These are phyloP conservation scores for Psittacara wagleri DNA, from an alignment of 2,113 vertebrate species.

Conservation along the genomic window DNA sequence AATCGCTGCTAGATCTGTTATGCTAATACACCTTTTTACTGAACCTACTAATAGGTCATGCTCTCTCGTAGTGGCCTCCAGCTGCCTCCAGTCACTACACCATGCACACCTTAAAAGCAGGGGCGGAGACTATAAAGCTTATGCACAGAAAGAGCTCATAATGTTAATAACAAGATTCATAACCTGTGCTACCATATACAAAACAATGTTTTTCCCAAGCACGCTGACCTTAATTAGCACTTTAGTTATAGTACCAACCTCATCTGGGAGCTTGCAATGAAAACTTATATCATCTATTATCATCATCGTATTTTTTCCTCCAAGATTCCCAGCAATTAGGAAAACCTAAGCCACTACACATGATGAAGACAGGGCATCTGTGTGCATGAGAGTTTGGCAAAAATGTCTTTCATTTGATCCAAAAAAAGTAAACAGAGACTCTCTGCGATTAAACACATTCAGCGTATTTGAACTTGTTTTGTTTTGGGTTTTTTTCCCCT, in stretches of 20 bases:
- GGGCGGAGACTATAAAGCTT: not conserved
- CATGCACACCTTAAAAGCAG: not conserved
- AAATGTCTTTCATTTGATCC: not conserved
- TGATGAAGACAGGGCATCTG: not conserved
- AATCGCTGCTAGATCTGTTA: not conserved
- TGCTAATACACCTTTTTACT: rapidly evolving
- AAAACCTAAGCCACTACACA: not conserved
- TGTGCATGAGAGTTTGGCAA: not conserved
- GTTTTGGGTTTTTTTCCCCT: not conserved
- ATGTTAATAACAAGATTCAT: not conserved
- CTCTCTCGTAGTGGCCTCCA: not conserved
- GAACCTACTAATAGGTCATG: too few relatives aligned
- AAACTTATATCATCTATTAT: not conserved
- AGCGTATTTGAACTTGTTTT: not conserved
- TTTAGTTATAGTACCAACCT: not conserved
- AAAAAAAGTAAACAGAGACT: not conserved
- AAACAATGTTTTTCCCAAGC: not conserved
- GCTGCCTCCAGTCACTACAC: not conserved
- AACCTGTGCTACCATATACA: not conserved
- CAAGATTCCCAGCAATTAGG: not conserved
- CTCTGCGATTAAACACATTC: not conserved
- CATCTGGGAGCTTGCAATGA: not conserved
- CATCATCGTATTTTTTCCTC: not conserved
- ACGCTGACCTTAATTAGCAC: not conserved
- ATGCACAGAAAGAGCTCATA: not conserved